These are phyloP conservation scores for Agonopterix alstromeriana DNA, from an alignment of 2,888 invertebrate genomes.

Conservation along the genomic window DNA sequence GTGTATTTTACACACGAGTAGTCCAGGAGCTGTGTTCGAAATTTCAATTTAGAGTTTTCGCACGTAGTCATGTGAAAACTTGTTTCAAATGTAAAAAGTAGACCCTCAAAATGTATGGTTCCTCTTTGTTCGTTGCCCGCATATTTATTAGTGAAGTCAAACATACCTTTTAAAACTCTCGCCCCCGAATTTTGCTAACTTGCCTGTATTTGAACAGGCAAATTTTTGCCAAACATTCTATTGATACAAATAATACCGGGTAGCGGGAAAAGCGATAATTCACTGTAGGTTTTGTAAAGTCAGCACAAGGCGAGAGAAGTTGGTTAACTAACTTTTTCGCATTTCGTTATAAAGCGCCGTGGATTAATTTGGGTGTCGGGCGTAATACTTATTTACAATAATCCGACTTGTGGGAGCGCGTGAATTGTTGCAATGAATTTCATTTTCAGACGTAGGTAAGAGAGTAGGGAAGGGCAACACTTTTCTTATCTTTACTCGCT, in stretches of 20 bases:
- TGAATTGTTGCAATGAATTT: conserved; percentile 68
- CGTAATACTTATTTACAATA: conserved; percentile 74
- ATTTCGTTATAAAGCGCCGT: conserved; percentile 57
- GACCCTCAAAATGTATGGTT: conserved; percentile 28
- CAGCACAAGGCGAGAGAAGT: conserved; percentile 40
- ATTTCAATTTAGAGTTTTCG: conserved; percentile 19
- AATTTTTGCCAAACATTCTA: conserved; percentile 60
- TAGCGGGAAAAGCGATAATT: conserved; percentile 58
- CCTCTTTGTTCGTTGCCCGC: conserved; percentile 36
- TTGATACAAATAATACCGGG: conserved; percentile 66
- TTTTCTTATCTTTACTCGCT: too few relatives aligned
- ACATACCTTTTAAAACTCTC: conserved; percentile 66
- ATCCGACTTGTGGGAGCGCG: conserved; percentile 63
- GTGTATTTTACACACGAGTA: conserved; percentile 23
- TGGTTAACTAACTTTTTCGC: conserved; percentile 65
- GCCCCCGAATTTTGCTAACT: conserved; percentile 37
- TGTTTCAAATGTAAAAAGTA: conserved; percentile 39
- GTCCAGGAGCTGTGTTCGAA: conserved; percentile 11
- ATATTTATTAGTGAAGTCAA: conserved; percentile 71
- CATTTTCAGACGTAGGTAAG: conserved; percentile 42
- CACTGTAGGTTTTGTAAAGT: conserved; percentile 46
- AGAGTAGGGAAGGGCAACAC: conserved; percentile 28
- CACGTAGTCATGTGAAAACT: conserved; percentile 28
- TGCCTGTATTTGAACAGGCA: conserved; percentile 54
- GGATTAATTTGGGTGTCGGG: conserved; percentile 66